These are phyloP conservation scores for Cyrtorhinus lividipennis DNA, from an alignment of 1,140 invertebrate species.

Conservation along the genomic window DNA sequence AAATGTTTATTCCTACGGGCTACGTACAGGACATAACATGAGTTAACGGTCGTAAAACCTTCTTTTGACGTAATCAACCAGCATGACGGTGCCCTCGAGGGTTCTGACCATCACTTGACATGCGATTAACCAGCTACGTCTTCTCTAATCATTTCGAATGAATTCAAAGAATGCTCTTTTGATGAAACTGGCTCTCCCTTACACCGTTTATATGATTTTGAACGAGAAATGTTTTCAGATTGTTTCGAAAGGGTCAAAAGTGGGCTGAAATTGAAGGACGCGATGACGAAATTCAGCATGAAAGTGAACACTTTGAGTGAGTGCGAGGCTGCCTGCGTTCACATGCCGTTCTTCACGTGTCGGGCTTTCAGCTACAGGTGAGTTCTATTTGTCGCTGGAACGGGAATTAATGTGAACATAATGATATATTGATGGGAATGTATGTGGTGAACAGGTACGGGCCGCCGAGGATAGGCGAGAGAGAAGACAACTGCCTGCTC, in stretches of 20 bases:
- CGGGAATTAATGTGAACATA: neutral
- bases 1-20: no score
- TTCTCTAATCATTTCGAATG: no score
- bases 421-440: neutral
- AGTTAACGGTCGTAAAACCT: no score
- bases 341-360: constrained; percentile 47
- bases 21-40: no score
- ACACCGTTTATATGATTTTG: neutral
- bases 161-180: no score
- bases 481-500: constrained; percentile 52
- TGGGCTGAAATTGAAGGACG: constrained; percentile 44
- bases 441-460: constrained; percentile 37
- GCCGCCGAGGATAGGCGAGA: constrained; percentile 40
- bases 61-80: no score
- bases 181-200: no score
- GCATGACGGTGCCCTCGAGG: no score
- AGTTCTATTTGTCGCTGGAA: constrained; percentile 7
- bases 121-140: no score
- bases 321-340: constrained; percentile 57
- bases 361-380: constrained; percentile 60
- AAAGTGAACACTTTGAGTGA: constrained; percentile 51
- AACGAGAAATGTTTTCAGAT: constrained; percentile 36
- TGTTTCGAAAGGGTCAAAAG: constrained; percentile 66
- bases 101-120: no score
- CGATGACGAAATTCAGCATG: constrained; percentile 43